Evolutionary conservation across 2,113 vertebrate species (phyloP), one percentile per base, ranked within the genome.

Genomic region (Cisticola juncidis): DNA sequence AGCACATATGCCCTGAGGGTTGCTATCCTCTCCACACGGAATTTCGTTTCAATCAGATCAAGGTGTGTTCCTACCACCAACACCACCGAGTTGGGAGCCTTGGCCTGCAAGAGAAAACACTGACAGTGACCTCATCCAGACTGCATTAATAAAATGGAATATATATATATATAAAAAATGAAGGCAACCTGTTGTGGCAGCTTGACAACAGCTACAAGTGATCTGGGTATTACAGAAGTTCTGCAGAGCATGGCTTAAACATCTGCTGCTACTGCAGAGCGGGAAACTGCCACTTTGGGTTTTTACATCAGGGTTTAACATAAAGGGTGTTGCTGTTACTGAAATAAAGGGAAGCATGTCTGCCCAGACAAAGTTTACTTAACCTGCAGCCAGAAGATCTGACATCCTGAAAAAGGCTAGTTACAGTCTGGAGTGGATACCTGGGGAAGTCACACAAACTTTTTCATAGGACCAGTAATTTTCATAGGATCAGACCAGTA

Each of bases 11-110:
- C 99, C 7, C 99, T 97, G 21, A 99, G 98, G 0, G 99, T 99
- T 1, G 99, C 99, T 9, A 99, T 98, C 26, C 99, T 98, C 96
- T 99, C 99, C 7, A 98, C 98, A 0, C 99, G 99, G 94, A 99
- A 99, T 85, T 99, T 99, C 0, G 97, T 98, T 71, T 99, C 99
- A 3, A 99, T 99, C 56, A 99, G 97, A 96, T 99, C 99, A 94
- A 99, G 97, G 96, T 99, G 99, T 4, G 99, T 99, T 70, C 99
- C 99, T 1, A 99, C 98, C 58, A 99, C 99, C 78, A 99, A 78
- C 93, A 99, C 99, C 7, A 98, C 98, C 0, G 99, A 99, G 71
- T 99, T 99, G 0, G 99, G 99, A 45, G 99, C 99, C 53, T 99
- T 98, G 23, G 99, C 99, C 99, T 99, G 88, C 0, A 79, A 66